Base-by-base conservation (phyloP, 1,140 invertebrate genomes). In the Sarcophaga bullata region DNA sequence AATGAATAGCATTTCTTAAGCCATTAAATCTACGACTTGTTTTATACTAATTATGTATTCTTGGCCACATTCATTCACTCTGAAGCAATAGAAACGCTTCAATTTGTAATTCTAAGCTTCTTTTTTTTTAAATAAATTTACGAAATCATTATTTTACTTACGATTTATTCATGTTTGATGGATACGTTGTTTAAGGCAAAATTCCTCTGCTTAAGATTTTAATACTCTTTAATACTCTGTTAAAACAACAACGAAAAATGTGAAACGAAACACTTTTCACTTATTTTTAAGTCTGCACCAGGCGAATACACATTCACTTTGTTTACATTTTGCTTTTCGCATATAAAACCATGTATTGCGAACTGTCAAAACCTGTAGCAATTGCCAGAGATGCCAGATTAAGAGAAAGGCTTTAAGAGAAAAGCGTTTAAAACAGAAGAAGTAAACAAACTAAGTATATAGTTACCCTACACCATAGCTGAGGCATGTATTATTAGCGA, bases 271-370 rank as follows among this genome's bases (percentile, higher is more conserved):
- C 62, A 68, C 62, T 68, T 68, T 68, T 68, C 62, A 25, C n/a
- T 17, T 37, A 37, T 37, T 68, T 68, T 9, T 17, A 19, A 19
- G 62, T 68, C 62, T 58, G 54, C 54, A 58, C 13, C 17, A 19
- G 62, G 62, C 62, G 62, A 68, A 82, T 62, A 82, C 37, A 62
- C 54, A 80, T 82, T 82, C 48, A 68, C 58, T 82, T 82, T 49
- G 73, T 25, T 68, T 81, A 54, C 49, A 75, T 75, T 75, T 47
- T 37, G 9, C 19, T 73, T 81, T 19, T 15, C 80, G n/a, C 72
- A 52, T n/a, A 82, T 50, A 75, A 73, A 73, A 72, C 52, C 17
- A 37, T 37, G 49, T 75, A n/a, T 73, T 72, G 49, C 48, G 25
- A 82, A 82, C n/a, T 75, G 25, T 25, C 15, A 37, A 73, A 54